Base-by-base conservation (phyloP, 2,113 vertebrate species). In the Stercorarius parasiticus region DNA sequence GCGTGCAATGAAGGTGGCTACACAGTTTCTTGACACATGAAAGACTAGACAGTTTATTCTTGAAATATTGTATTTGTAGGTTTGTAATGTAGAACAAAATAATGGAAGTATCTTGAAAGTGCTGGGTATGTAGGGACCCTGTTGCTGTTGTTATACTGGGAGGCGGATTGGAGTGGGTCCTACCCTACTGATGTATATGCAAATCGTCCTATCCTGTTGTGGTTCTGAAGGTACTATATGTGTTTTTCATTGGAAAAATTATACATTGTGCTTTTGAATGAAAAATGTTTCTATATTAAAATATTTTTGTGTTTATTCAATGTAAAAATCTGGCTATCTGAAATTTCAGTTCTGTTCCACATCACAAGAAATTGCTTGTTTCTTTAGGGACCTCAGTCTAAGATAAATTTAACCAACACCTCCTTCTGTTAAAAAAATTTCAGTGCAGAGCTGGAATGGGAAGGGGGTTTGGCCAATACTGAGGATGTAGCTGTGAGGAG, bases 41-140 rank as follows among this genome's bases (percentile, higher is more conserved):
- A 82, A 70, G 40, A 15, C 49, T 82, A 43, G 45, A 30, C 13
- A 20, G 42, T 66, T 94, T 72, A n/a, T 61, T 88, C 49, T 70
- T 80, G 49, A 94, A 92, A 76, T 52, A 36, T 0, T 81, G 21
- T 5, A 6, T 67, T 79, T 69, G 15, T 72, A 8, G 42, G 79
- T 91, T 67, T 69, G 49, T 65, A 67, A 47, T 36, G 8, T 7
- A 18, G 30, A 82, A 32, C 29, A 82, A 84, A 88, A 66, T 53
- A 64, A 23, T 49, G n/a, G 6, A 50, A 92, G 22, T 53, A 16
- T 19, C 62, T 89, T 34, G 4, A 49, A 83, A 73, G 14, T 42
- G 38, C 8, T 18, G n/a, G 20, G 9, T 49, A 29, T 0, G 0
- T 29, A 72, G 55, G 36, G 26, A 58, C 3, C 69, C 69, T n/a